These are phyloP conservation scores for Copidosoma floridanum DNA, from an alignment of 1,140 invertebrate genomes.

Conservation along the genomic window DNA sequence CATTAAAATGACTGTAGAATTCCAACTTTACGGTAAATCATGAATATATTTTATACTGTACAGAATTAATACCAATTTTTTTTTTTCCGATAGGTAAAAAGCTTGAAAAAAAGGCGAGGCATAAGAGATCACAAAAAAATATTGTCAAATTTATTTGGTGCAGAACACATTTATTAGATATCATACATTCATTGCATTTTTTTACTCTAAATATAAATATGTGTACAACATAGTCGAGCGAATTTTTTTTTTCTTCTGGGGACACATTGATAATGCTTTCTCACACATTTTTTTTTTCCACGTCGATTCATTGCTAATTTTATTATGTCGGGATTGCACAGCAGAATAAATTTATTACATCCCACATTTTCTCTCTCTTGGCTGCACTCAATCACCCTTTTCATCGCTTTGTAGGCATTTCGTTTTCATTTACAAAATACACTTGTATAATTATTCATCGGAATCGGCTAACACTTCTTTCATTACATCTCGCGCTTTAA, in stretches of 20 bases:
- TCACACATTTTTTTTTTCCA: conserved; percentile 9
- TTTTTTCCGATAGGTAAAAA: background rate
- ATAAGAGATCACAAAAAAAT: background rate
- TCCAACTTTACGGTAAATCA: no score
- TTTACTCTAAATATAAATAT: conserved; percentile 30
- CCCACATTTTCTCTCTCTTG: background rate
- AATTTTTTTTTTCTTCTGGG: conserved; percentile 13
- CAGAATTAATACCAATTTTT: no score
- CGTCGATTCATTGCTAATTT: conserved; percentile 5
- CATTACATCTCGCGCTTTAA: conserved; percentile 11
- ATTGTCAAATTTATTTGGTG: no score
- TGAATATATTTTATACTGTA: no score
- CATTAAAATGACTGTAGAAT: no score
- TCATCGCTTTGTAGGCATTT: conserved; percentile 8
- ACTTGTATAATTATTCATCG: no score
- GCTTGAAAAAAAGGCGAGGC: background rate
- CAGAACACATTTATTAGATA: conserved; percentile 36
- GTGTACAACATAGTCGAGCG: conserved; percentile 28
- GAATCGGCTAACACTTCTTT: no score
- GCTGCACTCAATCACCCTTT: background rate
- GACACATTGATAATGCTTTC: conserved; percentile 21
- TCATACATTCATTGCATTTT: conserved; percentile 34
- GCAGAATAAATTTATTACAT: background rate
- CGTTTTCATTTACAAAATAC: conserved; percentile 19
- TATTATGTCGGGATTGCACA: conserved; percentile 8